Base-by-base conservation (phyloP, 2,888 invertebrate species). In the Morpho achilles region DNA sequence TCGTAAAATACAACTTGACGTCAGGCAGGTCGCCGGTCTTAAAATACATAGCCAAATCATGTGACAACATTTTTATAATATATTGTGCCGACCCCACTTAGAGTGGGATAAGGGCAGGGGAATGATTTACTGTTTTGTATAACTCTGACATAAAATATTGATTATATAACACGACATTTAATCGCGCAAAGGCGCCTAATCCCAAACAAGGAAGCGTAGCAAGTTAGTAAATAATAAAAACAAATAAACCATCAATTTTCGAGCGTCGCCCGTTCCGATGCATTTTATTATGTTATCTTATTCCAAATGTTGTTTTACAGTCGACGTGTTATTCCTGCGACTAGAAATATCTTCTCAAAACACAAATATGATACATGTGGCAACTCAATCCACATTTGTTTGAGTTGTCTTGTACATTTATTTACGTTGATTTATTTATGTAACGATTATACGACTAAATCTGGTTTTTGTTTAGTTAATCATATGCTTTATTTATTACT, bases 291-390 rank as follows among this genome's bases (percentile, higher is more conserved):
- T 84, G 84, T 84, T 84, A 76, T 85, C 77, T 76, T 80, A 82
- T 84, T 80, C 86, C 53, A 40, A 53, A 54, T 61, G 59, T 66
- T 64, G 58, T 61, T 58, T 58, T 60, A 60, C 42, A 51, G 42
- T 47, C 53, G 53, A 85, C 80, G 83, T 84, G 84, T 81, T 77
- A 74, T 79, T 84, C 82, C 23, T 44, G 39, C 43, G 10, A 49
- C 79, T 80, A 77, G 82, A 81, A 87, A 87, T 87, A 88, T 83
- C 84, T 76, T 80, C 74, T 72, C 70, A 74, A 80, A 84, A 84
- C 82, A 80, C 83, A 84, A 85, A 84, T 84, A 85, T 82, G 69
- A 84, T 87, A 81, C 89, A 68, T 68, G 68, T 68, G 68, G 65
- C 67, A 65, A 64, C 67, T 67, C 65, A 70, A 69, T 70, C 65